Conservation (phyloP, 1,140 invertebrate genomes). For the Propsilocerus akamusi region DNA sequence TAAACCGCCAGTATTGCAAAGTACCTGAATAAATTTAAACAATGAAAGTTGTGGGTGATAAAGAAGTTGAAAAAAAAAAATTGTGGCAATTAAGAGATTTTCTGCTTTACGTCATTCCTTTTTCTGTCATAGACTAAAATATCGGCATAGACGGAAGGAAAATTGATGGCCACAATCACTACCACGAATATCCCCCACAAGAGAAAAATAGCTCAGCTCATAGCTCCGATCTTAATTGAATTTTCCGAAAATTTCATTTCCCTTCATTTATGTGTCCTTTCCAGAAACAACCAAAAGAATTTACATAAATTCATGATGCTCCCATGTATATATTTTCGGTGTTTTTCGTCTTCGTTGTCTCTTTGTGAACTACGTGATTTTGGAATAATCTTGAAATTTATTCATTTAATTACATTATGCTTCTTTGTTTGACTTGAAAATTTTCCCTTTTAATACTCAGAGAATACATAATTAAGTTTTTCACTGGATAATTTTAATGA, state of each 20-base stretch:
- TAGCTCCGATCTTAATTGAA: background rate
- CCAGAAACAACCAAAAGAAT: background rate
- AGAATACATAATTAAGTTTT: background rate
- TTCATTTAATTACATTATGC: conserved; percentile 3
- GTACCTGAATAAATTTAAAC: conserved; percentile 36
- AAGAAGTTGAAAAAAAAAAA: background rate
- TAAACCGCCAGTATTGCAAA: conserved; percentile 66
- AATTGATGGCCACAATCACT: no score
- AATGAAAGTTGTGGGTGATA: conserved; percentile 2
- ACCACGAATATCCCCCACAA: background rate
- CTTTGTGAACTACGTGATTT: background rate
- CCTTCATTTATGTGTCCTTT: no score
- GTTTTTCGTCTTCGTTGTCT: conserved; percentile 1
- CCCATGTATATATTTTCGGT: background rate
- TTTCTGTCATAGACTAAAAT: conserved; percentile 6
- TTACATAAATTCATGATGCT: conserved; percentile 1
- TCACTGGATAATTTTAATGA: background rate
- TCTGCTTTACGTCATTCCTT: conserved; percentile 7
- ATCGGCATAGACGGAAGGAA: background rate
- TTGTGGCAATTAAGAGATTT: background rate
- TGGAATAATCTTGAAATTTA: conserved; percentile 3
- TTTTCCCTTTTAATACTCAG: background rate
- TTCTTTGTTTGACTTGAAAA: background rate
- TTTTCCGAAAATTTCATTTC: background rate
- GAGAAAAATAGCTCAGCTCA: background rate